Percentiles rank a stretch among this genome's conserved stretches.
These are phyloP conservation scores for Nymphalis io DNA, from an alignment of 1,140 invertebrate species.

Conservation along the genomic window DNA sequence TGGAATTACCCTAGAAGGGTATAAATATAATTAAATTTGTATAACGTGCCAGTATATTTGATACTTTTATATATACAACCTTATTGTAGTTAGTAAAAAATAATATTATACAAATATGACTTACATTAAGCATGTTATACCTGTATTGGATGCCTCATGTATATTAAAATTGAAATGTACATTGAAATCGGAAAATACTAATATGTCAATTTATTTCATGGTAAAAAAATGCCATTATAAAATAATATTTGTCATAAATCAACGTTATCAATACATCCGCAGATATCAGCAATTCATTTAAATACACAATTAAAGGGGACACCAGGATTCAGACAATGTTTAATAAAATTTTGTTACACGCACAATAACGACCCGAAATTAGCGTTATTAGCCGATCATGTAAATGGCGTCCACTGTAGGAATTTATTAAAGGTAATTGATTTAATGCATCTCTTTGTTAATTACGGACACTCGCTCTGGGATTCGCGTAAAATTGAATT, in stretches of 20 bases:
- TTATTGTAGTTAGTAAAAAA: too few relatives aligned
- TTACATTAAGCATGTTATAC: too few relatives aligned
- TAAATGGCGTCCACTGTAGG: slow-evolving; percentile 60
- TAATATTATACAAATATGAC: too few relatives aligned
- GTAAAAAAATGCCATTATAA: background rate
- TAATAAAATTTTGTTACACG: slow-evolving; percentile 75
- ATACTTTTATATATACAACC: too few relatives aligned
- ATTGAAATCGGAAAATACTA: too few relatives aligned
- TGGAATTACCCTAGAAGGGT: too few relatives aligned
- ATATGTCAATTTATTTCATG: too few relatives aligned
- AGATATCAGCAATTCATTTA: slow-evolving; percentile 41
- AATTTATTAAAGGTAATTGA: slow-evolving; percentile 72
- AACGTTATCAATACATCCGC: slow-evolving; percentile 1
- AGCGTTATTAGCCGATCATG: slow-evolving; percentile 70
- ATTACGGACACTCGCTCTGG: slow-evolving; percentile 31
- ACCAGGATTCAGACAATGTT: slow-evolving; percentile 56
- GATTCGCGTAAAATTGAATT: slow-evolving; percentile 10
- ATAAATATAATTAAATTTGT: too few relatives aligned
- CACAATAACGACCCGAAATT: slow-evolving; percentile 65
- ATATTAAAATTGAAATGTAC: too few relatives aligned
- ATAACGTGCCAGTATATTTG: too few relatives aligned
- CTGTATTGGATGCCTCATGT: too few relatives aligned
- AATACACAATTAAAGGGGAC: slow-evolving; percentile 53
- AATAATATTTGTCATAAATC: background rate
- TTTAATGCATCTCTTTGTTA: slow-evolving; percentile 69